phyloP scores from a whole-genome alignment of 2,888 invertebrate genomes.

The Clistopyga incitator region DNA sequence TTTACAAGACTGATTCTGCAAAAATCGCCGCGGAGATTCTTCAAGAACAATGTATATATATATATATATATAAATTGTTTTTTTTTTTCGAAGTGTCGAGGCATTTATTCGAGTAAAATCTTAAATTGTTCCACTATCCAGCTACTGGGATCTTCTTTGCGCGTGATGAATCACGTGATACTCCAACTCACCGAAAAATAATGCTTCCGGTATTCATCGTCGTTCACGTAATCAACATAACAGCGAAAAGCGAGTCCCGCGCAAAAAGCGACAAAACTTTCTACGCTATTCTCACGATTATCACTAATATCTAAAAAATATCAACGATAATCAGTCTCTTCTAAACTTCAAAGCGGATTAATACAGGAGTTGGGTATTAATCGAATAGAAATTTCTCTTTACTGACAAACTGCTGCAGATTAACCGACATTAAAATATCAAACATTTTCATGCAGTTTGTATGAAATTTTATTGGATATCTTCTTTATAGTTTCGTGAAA shows the following conservation, averaged over 20 bases:
- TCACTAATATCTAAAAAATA: constrained; percentile 65
- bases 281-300: constrained; percentile 33
- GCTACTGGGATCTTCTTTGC: constrained; percentile 53
- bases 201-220: neutral
- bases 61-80: constrained; percentile 22
- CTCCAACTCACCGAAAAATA: constrained; percentile 10
- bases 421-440: neutral
- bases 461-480: neutral
- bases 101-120: constrained; percentile 35
- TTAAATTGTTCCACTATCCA: constrained; percentile 67
- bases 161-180: constrained; percentile 35
- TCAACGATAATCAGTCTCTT: constrained; percentile 73
- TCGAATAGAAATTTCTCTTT: constrained; percentile 13
- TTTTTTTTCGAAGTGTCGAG: constrained; percentile 23
- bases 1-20: constrained; percentile 37
- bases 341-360: constrained; percentile 56
- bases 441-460: neutral
- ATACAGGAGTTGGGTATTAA: constrained; percentile 27
- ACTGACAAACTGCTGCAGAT: neutral
- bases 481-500: neutral
- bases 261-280: constrained; percentile 8
- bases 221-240: neutral
- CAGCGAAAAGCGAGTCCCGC: neutral
- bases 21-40: constrained; percentile 24
- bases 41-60: constrained; percentile 7